Base-by-base conservation (phyloP, 2,888 invertebrate species). In the Aleiodes alternator region DNA sequence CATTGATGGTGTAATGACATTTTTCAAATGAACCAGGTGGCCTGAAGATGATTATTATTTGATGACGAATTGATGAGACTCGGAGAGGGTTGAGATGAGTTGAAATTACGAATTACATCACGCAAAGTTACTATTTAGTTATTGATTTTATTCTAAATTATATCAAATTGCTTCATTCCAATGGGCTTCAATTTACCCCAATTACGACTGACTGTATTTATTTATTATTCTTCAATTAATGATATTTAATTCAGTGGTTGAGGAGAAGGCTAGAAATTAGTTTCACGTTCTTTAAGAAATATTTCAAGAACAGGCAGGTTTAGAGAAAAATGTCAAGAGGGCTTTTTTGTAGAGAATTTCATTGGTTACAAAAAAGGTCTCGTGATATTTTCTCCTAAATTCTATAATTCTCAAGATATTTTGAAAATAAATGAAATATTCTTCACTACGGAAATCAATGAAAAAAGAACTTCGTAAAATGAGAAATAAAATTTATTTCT, bases 191-290 rank as follows among this genome's bases (percentile, higher is more conserved):
- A 66, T 16, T 48, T 43, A 43, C 66, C 53, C 29, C 43, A 23
- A 66, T 53, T 43, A 38, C 16, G 72, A 72, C 56, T 66, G 72
- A 66, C 55, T 50, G 61, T 64, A 64, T 55, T 34, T 64, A 64
- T 64, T 34, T 11, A 64, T 55, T 72, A 53, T 38, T 53, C 16
- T 8, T 72, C 31, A 14, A 23, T 34, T 29, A 16, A 43, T 23
- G 38, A 8, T 16, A 61, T 61, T 61, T 38, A 29, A 14, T 69
- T 11, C 43, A 56, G 34, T 55, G 9, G 23, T 9, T 11, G 5
- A 16, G 38, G 16, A 43, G 23, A 69, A 69, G 12, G 12, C 6
- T 8, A 31, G 34, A 31, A 59, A 11, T 59, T 23, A 1, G 23
- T 34, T 59, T 34, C 6, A 29, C 12, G 23, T 14, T 14, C 4